phyloP scores from a whole-genome alignment of 2,797 vertebrate genomes.

The Crocidura indochinensis region DNA sequence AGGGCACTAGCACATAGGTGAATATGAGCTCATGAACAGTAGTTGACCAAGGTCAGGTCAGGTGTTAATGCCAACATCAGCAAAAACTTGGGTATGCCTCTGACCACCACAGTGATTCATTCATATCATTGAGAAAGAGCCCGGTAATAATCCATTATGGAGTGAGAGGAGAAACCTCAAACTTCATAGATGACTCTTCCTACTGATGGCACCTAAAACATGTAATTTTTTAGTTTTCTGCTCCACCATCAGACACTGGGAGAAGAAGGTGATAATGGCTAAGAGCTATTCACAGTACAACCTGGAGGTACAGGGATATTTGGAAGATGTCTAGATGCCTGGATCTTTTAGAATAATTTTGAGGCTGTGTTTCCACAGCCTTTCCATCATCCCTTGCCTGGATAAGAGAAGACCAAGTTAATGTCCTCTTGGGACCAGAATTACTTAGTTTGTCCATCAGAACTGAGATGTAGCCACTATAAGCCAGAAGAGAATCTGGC shows the following conservation, averaged over 20 bases:
- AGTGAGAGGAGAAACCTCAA: background rate
- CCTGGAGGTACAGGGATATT: no score
- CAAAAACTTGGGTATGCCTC: background rate
- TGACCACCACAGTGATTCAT: background rate
- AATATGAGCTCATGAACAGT: background rate
- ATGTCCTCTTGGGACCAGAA: background rate
- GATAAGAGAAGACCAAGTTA: background rate
- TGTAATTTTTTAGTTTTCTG: background rate
- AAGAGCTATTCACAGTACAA: background rate
- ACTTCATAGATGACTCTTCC: background rate
- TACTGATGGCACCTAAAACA: background rate
- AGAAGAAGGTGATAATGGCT: background rate
- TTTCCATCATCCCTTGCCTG: background rate
- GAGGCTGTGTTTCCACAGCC: background rate
- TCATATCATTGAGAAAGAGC: background rate
- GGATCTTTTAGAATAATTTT: background rate
- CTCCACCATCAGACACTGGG: accelerated
- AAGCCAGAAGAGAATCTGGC: background rate
- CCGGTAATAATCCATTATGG: background rate
- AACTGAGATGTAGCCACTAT: accelerated
- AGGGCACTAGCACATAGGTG: background rate
- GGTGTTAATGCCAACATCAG: background rate
- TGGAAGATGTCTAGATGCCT: background rate
- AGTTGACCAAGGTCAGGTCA: background rate
- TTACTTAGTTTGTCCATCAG: background rate